Conservation (phyloP, 2,113 vertebrate species). For the Anarrhichthys ocellatus region DNA sequence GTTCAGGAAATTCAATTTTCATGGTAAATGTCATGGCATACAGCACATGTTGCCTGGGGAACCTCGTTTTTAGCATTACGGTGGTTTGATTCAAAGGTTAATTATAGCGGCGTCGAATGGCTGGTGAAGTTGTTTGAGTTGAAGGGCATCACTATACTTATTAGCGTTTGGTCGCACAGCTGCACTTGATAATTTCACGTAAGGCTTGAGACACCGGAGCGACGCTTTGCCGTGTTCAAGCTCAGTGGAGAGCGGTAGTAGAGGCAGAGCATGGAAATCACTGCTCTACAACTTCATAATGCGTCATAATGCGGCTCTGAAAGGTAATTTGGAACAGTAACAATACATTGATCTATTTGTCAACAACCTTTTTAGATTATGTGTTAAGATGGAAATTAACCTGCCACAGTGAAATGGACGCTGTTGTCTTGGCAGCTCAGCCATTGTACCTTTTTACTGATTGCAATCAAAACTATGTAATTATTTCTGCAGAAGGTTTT, state of each 20-base stretch:
- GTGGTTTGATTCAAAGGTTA: constrained; percentile 81
- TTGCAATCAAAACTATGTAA: not conserved
- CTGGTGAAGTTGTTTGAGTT: constrained; percentile 42
- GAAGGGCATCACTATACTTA: constrained; percentile 57
- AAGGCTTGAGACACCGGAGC: constrained; percentile 21
- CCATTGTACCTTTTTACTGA: not conserved
- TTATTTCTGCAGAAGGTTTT: not conserved
- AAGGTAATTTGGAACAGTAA: not conserved
- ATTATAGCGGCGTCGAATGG: constrained; percentile 67
- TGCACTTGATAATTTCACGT: constrained; percentile 26
- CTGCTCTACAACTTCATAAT: not conserved
- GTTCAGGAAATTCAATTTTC: constrained; percentile 83
- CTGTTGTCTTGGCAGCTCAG: not conserved
- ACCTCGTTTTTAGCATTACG: constrained; percentile 69
- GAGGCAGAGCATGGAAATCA: not conserved
- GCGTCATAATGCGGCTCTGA: not conserved
- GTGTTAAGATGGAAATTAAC: not conserved
- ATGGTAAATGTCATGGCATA: constrained; percentile 85
- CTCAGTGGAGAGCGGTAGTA: constrained; percentile 15
- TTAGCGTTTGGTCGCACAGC: constrained; percentile 17
- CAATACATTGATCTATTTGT: not conserved
- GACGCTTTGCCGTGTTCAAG: not conserved
- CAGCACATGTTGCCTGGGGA: constrained; percentile 76
- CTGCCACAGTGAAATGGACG: not conserved
- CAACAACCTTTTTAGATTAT: not conserved